Conservation (phyloP, 2,113 vertebrate genomes). For the Clupea harengus region DNA sequence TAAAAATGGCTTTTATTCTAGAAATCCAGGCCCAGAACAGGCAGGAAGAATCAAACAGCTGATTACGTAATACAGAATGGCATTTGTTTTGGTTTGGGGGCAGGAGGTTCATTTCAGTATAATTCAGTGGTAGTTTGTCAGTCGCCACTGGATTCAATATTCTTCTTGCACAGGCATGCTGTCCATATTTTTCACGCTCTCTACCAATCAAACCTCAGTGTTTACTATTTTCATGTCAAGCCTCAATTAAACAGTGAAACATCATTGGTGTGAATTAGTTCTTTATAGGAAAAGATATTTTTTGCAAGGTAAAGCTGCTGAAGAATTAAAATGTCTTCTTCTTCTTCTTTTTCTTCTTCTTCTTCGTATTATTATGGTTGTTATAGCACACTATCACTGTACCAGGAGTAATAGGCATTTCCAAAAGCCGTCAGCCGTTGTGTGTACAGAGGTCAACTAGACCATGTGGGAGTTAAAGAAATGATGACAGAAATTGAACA, state of each 20-base stretch:
- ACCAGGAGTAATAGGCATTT: too few species aligned
- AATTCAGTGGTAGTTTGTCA: slow-evolving; percentile 24
- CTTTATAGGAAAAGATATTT: neutral
- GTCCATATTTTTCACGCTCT: neutral
- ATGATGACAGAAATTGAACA: too few species aligned
- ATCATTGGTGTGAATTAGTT: neutral
- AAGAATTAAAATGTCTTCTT: too few species aligned
- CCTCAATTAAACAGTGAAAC: slow-evolving; percentile 12
- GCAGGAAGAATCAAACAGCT: neutral
- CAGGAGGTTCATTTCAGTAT: neutral
- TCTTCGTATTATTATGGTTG: too few species aligned
- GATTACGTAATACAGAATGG: neutral
- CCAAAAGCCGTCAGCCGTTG: too few species aligned
- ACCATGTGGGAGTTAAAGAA: too few species aligned
- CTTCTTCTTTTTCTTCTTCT: too few species aligned
- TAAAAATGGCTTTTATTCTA: neutral
- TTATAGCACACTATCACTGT: too few species aligned
- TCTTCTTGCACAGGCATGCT: neutral
- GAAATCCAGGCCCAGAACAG: neutral
- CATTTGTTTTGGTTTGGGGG: neutral
- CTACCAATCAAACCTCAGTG: neutral
- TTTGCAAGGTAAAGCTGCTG: neutral
- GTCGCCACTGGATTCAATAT: neutral
- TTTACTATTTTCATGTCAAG: neutral
- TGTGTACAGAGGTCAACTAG: too few species aligned